These are phyloP conservation scores for Polyommatus iphigenia DNA, from an alignment of 2,888 invertebrate species.

Conservation along the genomic window DNA sequence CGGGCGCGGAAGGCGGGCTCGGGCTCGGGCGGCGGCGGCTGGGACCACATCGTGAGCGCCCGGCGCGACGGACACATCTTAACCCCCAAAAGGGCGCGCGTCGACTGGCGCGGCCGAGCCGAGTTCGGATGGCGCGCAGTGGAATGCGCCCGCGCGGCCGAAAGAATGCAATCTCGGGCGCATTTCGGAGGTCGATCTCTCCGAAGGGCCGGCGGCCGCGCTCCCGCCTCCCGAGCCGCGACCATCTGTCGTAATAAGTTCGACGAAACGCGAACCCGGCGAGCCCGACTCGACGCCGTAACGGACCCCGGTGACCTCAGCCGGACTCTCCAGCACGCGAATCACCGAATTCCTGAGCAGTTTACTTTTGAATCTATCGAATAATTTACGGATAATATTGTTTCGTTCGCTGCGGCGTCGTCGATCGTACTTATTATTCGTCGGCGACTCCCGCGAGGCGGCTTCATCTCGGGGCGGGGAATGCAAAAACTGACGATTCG, in stretches of 20 bases:
- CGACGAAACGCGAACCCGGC: slow-evolving; percentile 76
- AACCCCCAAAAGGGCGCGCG: slow-evolving; percentile 80
- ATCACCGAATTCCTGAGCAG: slow-evolving; percentile 50
- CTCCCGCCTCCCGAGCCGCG: slow-evolving; percentile 72
- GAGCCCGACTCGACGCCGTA: slow-evolving; percentile 56
- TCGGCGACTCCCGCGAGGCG: slow-evolving; percentile 46
- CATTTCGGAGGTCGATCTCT: slow-evolving; percentile 81
- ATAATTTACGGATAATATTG: slow-evolving; percentile 26
- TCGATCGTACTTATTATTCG: slow-evolving; percentile 32
- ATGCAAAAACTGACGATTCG: slow-evolving; percentile 63
- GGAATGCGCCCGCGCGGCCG: slow-evolving; percentile 80
- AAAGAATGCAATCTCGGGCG: slow-evolving; percentile 82
- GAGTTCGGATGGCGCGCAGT: slow-evolving; percentile 74
- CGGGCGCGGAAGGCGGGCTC: slow-evolving; percentile 63
- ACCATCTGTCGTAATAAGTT: slow-evolving; percentile 79
- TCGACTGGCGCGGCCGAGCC: slow-evolving; percentile 74
- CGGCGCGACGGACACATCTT: slow-evolving; percentile 79
- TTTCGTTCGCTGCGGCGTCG: neutral
- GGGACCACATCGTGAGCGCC: slow-evolving; percentile 79
- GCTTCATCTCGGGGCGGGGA: slow-evolving; percentile 47
- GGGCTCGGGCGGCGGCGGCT: slow-evolving; percentile 70
- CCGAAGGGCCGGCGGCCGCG: slow-evolving; percentile 71
- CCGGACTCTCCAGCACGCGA: slow-evolving; percentile 62
- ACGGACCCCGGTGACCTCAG: slow-evolving; percentile 66
- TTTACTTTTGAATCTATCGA: slow-evolving; percentile 38